These are phyloP conservation scores for Anoura caudifer DNA, from an alignment of 2,113 vertebrate genomes.

Conservation along the genomic window DNA sequence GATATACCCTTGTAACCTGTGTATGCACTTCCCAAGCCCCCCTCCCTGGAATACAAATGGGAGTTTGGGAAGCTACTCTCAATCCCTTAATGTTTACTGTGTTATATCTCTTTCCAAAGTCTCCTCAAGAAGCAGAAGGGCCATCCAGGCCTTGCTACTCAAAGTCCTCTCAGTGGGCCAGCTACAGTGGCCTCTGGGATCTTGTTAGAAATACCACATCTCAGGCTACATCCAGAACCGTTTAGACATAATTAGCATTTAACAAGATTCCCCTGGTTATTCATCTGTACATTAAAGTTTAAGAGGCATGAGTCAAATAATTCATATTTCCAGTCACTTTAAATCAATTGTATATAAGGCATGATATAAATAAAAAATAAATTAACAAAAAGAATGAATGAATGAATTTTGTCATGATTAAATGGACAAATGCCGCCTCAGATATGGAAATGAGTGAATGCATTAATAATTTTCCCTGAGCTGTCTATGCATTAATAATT, in stretches of 20 bases:
- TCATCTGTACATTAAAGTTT: not conserved
- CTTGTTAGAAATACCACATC: not conserved
- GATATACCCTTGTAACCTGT: accelerated
- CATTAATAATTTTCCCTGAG: not conserved
- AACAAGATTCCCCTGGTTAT: not conserved
- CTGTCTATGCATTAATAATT: not conserved
- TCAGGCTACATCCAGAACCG: not conserved
- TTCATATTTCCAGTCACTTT: not conserved
- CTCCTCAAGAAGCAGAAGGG: not conserved
- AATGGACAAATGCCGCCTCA: not conserved
- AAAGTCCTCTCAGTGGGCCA: not conserved
- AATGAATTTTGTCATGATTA: not conserved
- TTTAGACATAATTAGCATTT: not conserved
- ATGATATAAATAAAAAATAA: not conserved
- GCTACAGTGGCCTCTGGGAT: not conserved
- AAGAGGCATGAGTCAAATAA: not conserved
- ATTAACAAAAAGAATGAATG: not conserved
- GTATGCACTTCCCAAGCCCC: not conserved
- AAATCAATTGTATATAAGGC: not conserved
- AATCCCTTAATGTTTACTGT: accelerated
- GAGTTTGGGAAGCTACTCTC: not conserved
- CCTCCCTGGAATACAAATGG: not conserved
- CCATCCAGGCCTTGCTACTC: not conserved
- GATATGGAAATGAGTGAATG: not conserved
- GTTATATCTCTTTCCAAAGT: not conserved